A percentile compares a stretch with the other conserved stretches of the same genome.
These are phyloP conservation scores for Psammodynastes pulverulentus DNA, from an alignment of 2,113 vertebrate species.

Conservation along the genomic window DNA sequence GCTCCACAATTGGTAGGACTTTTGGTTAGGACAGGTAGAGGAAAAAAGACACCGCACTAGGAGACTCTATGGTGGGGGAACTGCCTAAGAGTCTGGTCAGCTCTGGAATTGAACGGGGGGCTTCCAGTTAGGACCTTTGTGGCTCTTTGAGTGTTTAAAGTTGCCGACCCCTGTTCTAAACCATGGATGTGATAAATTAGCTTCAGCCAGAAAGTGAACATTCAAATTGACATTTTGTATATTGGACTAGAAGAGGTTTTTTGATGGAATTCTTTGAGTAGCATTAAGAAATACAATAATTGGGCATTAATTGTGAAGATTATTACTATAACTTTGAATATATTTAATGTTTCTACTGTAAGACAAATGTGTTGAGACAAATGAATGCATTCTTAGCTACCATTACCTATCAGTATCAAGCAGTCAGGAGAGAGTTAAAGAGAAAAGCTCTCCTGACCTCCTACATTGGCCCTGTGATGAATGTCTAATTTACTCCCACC, in stretches of 20 bases:
- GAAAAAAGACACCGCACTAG: no score
- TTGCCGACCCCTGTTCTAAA: no score
- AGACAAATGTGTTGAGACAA: conserved; percentile 51
- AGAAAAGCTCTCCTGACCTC: conserved; percentile 58
- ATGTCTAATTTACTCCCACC: conserved; percentile 74
- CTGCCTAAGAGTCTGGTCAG: no score
- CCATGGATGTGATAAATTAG: conserved; percentile 14
- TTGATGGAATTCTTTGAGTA: conserved; percentile 33
- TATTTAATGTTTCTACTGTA: conserved; percentile 15
- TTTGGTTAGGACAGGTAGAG: no score
- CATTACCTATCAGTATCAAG: conserved; percentile 40
- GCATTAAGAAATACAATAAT: neutral
- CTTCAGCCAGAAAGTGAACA: conserved; percentile 23
- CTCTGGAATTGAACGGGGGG: no score
- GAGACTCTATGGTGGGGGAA: no score
- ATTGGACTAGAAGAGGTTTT: conserved; percentile 25
- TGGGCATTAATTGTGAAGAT: conserved; percentile 32
- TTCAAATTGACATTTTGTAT: neutral
- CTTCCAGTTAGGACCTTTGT: no score
- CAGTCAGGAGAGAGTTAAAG: conserved; percentile 65
- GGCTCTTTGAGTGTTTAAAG: no score
- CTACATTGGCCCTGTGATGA: conserved; percentile 72
- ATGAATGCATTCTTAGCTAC: conserved; percentile 58
- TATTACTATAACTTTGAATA: conserved; percentile 51
- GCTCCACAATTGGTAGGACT: no score